These are phyloP conservation scores for Malthinus flaveolus DNA, from an alignment of 2,888 invertebrate genomes.

Conservation along the genomic window DNA sequence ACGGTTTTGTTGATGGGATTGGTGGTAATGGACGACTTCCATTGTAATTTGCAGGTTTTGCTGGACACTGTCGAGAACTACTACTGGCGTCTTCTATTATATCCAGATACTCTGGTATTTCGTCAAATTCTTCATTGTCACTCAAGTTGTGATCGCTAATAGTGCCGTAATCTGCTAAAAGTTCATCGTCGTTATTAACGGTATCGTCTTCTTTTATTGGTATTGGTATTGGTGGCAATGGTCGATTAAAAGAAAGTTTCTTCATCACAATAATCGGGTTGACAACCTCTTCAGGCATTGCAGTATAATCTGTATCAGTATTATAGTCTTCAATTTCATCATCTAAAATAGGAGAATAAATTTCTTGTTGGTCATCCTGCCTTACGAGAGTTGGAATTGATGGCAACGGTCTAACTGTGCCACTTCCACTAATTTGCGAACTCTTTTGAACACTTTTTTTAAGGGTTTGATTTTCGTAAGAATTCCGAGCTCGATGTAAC, in stretches of 20 bases:
- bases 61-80: no score
- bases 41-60: no score
- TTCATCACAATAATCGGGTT: conserved; percentile 3
- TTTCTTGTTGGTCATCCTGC: not conserved
- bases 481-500: not conserved
- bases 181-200: not conserved
- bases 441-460: not conserved
- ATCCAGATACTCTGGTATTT: no score
- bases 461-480: not conserved
- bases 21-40: not conserved
- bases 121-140: not conserved
- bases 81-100: conserved; percentile 12
- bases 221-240: conserved; percentile 8
- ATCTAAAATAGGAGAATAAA: not conserved
- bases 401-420: not conserved
- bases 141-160: not conserved
- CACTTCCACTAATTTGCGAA: not conserved
- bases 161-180: conserved; percentile 2
- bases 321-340: not conserved
- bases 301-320: not conserved
- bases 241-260: conserved; percentile 1
- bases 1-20: not conserved
- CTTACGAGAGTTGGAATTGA: not conserved
- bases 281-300: not conserved
- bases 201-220: not conserved